Percentiles rank a stretch among this genome's conserved stretches.
These are phyloP conservation scores for Solenodon paradoxus DNA, from an alignment of 2,113 vertebrate species.

Conservation along the genomic window DNA sequence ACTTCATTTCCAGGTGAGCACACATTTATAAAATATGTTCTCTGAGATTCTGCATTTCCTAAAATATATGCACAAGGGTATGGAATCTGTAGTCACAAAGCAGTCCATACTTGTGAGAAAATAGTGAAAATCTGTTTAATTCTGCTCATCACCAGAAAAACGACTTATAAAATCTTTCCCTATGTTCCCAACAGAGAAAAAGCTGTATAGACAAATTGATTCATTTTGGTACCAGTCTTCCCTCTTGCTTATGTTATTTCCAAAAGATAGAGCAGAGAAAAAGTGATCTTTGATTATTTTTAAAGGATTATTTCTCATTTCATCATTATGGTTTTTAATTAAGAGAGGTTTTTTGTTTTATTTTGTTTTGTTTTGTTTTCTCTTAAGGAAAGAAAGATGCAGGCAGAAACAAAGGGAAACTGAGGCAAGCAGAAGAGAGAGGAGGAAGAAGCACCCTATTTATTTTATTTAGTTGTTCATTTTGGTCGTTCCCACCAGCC, in stretches of 20 bases:
- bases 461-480: no score
- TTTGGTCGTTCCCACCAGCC: no score
- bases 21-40: not conserved
- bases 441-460: no score
- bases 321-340: not conserved
- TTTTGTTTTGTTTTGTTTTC: no score
- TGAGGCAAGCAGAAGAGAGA: no score
- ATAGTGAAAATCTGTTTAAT: not conserved
- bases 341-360: no score
- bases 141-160: not conserved
- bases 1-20: not conserved
- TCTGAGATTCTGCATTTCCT: not conserved
- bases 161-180: not conserved
- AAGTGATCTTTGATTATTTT: not conserved
- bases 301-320: conserved; percentile 4
- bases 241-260: not conserved
- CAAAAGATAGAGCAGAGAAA: not conserved
- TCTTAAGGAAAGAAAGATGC: no score
- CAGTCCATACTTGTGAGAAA: not conserved
- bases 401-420: no score
- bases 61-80: not conserved
- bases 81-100: not conserved
- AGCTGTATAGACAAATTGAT: not conserved
- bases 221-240: not conserved
- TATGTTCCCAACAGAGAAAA: not conserved